Conservation (phyloP, 1,140 invertebrate genomes). For the Andricus grossulariae region DNA sequence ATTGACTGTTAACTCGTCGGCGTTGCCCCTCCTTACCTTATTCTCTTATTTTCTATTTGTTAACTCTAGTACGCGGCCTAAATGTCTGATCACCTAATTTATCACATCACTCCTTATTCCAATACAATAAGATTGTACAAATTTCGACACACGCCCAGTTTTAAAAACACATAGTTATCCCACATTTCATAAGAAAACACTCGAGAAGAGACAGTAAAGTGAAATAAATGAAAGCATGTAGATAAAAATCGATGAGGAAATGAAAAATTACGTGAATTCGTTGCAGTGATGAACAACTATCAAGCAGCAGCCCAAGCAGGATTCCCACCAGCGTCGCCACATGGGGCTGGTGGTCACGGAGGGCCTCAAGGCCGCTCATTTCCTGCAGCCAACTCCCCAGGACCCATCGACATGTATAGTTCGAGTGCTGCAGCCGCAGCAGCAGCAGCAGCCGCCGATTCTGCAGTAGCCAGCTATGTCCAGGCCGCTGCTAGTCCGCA, state of each 20-base stretch:
- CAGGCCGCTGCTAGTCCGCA: constrained; percentile 92
- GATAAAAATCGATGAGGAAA: background rate
- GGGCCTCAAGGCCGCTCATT: constrained; percentile 85
- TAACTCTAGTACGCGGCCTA: too few species aligned
- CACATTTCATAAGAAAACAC: too few species aligned
- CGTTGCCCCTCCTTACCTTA: too few species aligned
- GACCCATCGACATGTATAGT: constrained; percentile 93
- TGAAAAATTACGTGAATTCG: constrained; percentile 51
- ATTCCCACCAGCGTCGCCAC: constrained; percentile 82
- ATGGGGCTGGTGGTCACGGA: constrained; percentile 77
- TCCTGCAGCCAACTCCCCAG: constrained; percentile 91
- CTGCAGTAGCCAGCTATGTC: constrained; percentile 87
- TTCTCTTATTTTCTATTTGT: too few species aligned
- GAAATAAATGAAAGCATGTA: background rate
- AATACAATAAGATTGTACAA: too few species aligned
- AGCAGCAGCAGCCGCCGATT: constrained; percentile 73
- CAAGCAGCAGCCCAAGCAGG: constrained; percentile 87
- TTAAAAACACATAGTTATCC: too few species aligned
- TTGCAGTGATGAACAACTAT: constrained; percentile 96
- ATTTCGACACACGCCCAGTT: too few species aligned
- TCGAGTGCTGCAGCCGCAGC: constrained; percentile 85
- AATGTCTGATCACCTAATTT: too few species aligned
- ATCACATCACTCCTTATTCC: too few species aligned
- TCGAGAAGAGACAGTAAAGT: too few species aligned
- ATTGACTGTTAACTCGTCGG: too few species aligned